Base-by-base conservation (phyloP, 2,888 invertebrate species). In the Amblyteles armatorius region DNA sequence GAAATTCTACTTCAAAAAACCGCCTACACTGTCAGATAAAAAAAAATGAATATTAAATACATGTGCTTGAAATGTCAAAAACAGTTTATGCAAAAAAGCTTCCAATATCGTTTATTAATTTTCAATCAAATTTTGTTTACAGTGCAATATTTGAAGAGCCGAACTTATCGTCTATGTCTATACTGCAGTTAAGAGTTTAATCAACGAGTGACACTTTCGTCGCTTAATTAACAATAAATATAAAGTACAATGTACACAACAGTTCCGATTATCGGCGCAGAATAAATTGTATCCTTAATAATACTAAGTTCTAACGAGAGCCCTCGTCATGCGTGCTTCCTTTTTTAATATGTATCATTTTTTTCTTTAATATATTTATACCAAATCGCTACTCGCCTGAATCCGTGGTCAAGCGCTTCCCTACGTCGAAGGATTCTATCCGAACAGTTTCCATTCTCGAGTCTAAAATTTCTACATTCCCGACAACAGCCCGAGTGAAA, bases 301-400 rank as follows among this genome's bases (percentile, higher is more conserved):
- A 85, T 85, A 85, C 84, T 76, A 82, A 82, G 71, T 26, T 60
- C 65, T 52, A 76, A 50, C 48, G 44, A 77, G 36, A 65, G 26
- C 16, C 29, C 48, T 67, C 60, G 26, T 76, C 26, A 60, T 40
- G 22, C 26, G 11, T 57, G 26, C 22, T 22, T 22, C 3, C 36
- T 63, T 52, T 22, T 36, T 60, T 29, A 13, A 29, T 48, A 44
- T 13, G 48, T 55, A 55, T 33, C 26, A 26, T 26, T 26, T 40
- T 40, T 7, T 67, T 22, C 11, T 36, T 67, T 3, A 11, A n/a
- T 7, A 6, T 4, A 7, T 36, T 19, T 67, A 40, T 44, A 29
- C 67, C 3, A 67, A 67, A 19, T 40, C 16, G 22, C 19, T 29
- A 36, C 5, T 40, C 13, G 4, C 19, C 9, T 16, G 19, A 40